phyloP scores from a whole-genome alignment of 2,797 vertebrate genomes.

The Gymnoscopelus microlampas region DNA sequence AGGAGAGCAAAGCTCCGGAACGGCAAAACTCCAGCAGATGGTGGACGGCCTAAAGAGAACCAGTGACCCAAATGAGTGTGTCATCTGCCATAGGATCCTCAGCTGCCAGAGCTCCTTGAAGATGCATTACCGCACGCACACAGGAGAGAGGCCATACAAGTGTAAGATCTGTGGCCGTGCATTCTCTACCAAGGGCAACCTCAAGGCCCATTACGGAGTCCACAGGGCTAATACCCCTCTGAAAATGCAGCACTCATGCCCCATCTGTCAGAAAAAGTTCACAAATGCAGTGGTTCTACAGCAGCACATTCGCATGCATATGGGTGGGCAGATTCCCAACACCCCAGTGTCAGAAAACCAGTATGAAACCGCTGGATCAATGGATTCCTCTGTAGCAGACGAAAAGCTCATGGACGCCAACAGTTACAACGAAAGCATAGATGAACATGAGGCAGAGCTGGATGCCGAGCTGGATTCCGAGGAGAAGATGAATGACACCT shows the following conservation, averaged over 20 bases:
- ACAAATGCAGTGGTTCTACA: slow-evolving; percentile 96
- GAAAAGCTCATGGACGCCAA: slow-evolving; percentile 79
- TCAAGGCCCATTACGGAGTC: slow-evolving; percentile 96
- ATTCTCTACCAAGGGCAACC: slow-evolving; percentile 97
- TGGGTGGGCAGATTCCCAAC: slow-evolving; percentile 98
- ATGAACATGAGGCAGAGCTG: slow-evolving; percentile 82
- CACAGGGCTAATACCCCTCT: slow-evolving; percentile 90
- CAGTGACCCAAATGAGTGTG: slow-evolving; percentile 91
- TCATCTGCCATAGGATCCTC: slow-evolving; percentile 93
- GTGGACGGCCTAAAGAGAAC: slow-evolving; percentile 94
- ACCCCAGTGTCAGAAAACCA: slow-evolving; percentile 87
- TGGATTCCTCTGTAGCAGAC: slow-evolving; percentile 66
- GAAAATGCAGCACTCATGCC: slow-evolving; percentile 96
- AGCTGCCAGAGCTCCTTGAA: slow-evolving; percentile 98
- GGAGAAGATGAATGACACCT: slow-evolving; percentile 71
- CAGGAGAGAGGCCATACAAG: slow-evolving; percentile 95
- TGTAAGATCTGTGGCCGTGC: slow-evolving; percentile 96
- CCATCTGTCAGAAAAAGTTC: slow-evolving; percentile 99
- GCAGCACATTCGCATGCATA: slow-evolving; percentile 99
- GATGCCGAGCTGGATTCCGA: slow-evolving; percentile 78
- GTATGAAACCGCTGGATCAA: slow-evolving; percentile 78
- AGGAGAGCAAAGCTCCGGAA: slow-evolving; percentile 90
- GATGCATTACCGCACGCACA: slow-evolving; percentile 99
- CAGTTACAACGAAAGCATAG: slow-evolving; percentile 74
- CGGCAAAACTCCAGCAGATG: slow-evolving; percentile 94